Evolutionary conservation across 2,888 invertebrate species (phyloP), one percentile per base, ranked within the genome.

Genomic region (Andrena bucephala): DNA sequence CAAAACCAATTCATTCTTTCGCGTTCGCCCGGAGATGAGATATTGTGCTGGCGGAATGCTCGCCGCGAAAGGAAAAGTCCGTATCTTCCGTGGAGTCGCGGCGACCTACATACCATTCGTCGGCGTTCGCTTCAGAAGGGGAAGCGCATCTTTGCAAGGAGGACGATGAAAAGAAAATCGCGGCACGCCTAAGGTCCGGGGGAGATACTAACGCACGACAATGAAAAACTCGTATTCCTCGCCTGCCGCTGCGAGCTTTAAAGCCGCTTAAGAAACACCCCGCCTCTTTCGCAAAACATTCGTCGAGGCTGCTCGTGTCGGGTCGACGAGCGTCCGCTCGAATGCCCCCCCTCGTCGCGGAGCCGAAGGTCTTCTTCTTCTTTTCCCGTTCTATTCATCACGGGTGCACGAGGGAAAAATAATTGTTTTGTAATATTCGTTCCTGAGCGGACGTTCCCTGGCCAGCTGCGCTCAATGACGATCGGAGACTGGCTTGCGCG

Each of bases 161-260:
- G 60, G 79, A 59, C 77, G 62, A 81, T 81, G 82, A 83, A 85
- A 79, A 79, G 78, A 87, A 87, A 80, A 81, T 80, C 62, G 59
- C 50, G 29, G 42, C 59, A 52, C 68, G 57, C 29, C 33, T 52
- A 70, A 65, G 67, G 66, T 71, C 62, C 42, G 20, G 4, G 48
- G 50, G 27, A 60, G 62, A 63, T 29, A 54, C 66, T 60, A 36
- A 67, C 29, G 59, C 52, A 69, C 65, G 65, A 77, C 77, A 87
- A 87, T 85, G 81, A 77, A 67, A 77, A 85, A 85, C 50, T 60
- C 72, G 33, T 68, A 67, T 83, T 73, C 50, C 78, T 29, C 33
- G 48, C 66, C 42, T 42, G 31, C 62, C 29, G 31, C 42, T n/a
- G 27, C 27, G 62, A 82, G 60, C 57, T 75, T 80, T 80, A 42